These are phyloP conservation scores for Cacatua alba DNA, from an alignment of 2,113 vertebrate species.

Conservation along the genomic window DNA sequence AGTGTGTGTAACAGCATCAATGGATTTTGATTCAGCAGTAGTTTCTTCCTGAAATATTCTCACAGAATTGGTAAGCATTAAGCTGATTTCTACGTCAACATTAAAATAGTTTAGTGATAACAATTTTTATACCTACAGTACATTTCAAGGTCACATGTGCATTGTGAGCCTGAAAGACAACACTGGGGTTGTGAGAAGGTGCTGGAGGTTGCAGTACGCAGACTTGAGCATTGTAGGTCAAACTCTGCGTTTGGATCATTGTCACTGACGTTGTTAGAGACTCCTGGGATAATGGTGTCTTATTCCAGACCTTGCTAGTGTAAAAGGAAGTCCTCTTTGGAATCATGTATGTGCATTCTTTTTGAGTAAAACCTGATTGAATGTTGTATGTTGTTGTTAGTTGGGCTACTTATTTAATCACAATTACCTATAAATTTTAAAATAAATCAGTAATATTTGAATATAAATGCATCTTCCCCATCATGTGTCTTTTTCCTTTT, in stretches of 20 bases:
- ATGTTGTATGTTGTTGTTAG: not conserved
- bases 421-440: not conserved
- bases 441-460: not conserved
- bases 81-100: not conserved
- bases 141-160: not conserved
- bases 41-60: not conserved
- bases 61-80: not conserved
- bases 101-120: not conserved
- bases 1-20: not conserved
- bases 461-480: not conserved
- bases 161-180: not conserved
- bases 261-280: not conserved
- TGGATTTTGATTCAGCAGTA: not conserved
- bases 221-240: not conserved
- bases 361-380: not conserved
- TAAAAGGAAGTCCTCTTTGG: not conserved
- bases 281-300: not conserved
- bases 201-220: not conserved
- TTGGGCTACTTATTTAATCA: not conserved
- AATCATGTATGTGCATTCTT: not conserved
- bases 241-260: not conserved
- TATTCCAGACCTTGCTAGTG: not conserved
- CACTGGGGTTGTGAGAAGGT: not conserved
- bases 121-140: not conserved
- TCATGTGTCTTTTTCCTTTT: not conserved